Evolutionary conservation across 2,888 invertebrate genomes (phyloP), one percentile per base, ranked within the genome.

Genomic region (Terebella lapidaria): DNA sequence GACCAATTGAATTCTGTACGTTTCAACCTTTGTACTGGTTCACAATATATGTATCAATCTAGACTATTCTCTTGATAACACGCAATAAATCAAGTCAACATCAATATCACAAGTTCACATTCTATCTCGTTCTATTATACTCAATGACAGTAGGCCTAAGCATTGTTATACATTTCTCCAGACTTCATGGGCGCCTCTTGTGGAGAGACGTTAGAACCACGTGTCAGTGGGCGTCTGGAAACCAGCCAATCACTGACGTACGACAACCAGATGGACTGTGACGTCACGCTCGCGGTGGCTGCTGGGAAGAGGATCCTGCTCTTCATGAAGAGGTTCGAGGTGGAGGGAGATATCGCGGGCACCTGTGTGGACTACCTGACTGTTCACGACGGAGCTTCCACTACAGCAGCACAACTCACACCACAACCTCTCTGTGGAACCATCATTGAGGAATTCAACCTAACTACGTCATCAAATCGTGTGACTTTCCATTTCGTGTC

Each of bases 191-290:
- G 46, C 2, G 22, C 15, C 29, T 28, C 18, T 1, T 59, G 59
- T n/a, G 27, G 27, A 18, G 25, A 2, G 20, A 18, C 5, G 46
- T 29, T 59, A n/a, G 22, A 25, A 24, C 10, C n/a, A 18, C 46
- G 59, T 3, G 28, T 29, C 28, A 59, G 59, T 26, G 59, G 59
- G 2, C 59, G 55, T 20, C 55, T 59, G 22, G 59, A 59, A 26
- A 55, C 59, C 20, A 52, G 52, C 47, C 20, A 45, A 10, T 25
- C 59, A 2, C 55, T 59, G 18, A 59, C 59, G 22, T 59, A 59
- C 55, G 27, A 46, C 24, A 59, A 59, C 49, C 27, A 26, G 24
- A 59, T 59, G 59, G 25, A 59, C 55, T 59, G 59, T 27, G 24
- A 45, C 59, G 25, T 27, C 18, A 46, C 55, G 18, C 2, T 59